Base-by-base conservation (phyloP, 1,140 invertebrate genomes). In the Sminthurides bifidus region DNA sequence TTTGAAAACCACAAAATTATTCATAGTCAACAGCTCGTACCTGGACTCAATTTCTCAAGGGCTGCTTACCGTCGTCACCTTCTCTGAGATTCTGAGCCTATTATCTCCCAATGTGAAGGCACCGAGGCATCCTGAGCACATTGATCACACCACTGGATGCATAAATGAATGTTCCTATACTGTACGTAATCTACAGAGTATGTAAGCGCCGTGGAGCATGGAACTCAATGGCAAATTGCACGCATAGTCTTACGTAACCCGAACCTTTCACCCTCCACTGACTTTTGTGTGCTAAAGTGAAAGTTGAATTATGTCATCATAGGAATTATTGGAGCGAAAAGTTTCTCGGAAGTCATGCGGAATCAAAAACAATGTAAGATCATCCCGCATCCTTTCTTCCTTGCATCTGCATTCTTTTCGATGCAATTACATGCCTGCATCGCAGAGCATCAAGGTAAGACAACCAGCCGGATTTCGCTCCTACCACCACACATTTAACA, bases 221-320 rank as follows among this genome's bases (percentile, higher is more conserved):
- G n/a, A 19, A 35, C 46, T 49, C 46, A 49, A 49, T 49, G 46
- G 46, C 46, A 49, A 35, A 49, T 49, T 49, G 46, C 46, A 49
- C 54, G 33, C 12, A 24, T 37, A 31, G n/a, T n/a, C n/a, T 56
- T 56, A 56, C 52, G 54, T 40, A 56, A 56, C 17, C 3, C 5
- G 29, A 35, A 44, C 43, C 43, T 51, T 56, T 40, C 50, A 30
- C 35, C 15, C 54, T 35, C 31, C 17, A 59, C 51, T 59, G 57
- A 59, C 54, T 59, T 53, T 59, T 54, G 57, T 59, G 57, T 54
- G 57, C 57, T 54, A 49, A 52, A 59, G 57, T 54, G 57, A 59
- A 54, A 59, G 52, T 54, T 29, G 48, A 53, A 53, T 59, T 59
- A 59, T 59, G 58, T 59, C 54, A 55, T 55, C 37, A 50, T 48